Percentiles rank a stretch among this genome's conserved stretches.
Conservation (phyloP, 2,113 vertebrate species). For the Ochotona curzoniae region DNA sequence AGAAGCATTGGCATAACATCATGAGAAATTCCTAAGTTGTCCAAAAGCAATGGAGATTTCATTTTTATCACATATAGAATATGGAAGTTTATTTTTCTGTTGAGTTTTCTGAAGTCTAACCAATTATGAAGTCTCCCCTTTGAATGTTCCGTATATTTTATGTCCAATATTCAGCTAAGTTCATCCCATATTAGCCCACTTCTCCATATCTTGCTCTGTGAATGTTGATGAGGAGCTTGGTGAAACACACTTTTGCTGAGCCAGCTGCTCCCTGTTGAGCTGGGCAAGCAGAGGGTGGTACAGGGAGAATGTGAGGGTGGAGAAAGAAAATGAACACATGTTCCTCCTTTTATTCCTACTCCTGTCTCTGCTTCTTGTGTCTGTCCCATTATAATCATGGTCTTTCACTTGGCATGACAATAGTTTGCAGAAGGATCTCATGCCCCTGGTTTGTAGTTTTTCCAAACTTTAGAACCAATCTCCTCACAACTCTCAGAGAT, state of each 20-base stretch:
- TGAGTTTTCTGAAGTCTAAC: not conserved
- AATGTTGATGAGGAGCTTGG: too few species aligned
- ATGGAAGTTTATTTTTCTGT: not conserved
- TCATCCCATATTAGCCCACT: not conserved
- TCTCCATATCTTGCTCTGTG: not conserved
- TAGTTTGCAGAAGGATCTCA: not conserved
- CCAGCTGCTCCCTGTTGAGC: not conserved
- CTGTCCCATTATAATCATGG: not conserved
- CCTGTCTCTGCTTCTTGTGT: not conserved
- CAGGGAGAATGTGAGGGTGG: rapidly evolving
- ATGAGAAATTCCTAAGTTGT: not conserved
- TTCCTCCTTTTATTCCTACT: not conserved
- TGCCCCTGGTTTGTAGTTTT: not conserved
- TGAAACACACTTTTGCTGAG: not conserved
- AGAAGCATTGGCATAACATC: not conserved
- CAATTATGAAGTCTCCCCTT: not conserved
- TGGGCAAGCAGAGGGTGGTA: rapidly evolving
- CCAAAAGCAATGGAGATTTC: not conserved
- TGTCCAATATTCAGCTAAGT: not conserved
- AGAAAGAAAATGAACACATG: not conserved
- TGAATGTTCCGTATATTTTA: not conserved
- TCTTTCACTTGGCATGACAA: not conserved
- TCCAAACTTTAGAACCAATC: not conserved
- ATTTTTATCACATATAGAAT: not conserved
- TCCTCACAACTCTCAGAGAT: not conserved